Conservation (phyloP, 2,797 vertebrate genomes). For the Fratercula arctica region DNA sequence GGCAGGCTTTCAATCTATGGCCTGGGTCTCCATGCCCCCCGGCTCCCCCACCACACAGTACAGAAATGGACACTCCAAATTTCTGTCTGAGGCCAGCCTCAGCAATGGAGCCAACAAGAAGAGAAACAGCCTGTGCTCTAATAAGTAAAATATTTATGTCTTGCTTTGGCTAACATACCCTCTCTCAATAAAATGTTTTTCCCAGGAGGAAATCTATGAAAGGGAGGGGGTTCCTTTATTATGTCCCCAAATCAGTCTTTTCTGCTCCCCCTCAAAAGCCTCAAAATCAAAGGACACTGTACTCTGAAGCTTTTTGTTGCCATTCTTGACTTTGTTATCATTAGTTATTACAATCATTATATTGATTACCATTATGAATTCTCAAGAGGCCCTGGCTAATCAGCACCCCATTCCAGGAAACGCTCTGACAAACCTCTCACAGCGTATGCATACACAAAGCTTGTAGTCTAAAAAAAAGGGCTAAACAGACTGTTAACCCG, state of each 20-base stretch:
- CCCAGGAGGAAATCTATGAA: conserved; percentile 43
- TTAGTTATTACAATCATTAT: conserved; percentile 38
- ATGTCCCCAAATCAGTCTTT: conserved; percentile 33
- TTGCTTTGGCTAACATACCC: conserved; percentile 57
- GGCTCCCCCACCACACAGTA: not conserved
- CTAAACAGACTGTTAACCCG: not conserved
- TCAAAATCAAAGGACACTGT: conserved; percentile 11
- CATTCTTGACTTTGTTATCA: conserved; percentile 39
- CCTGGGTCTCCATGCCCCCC: not conserved
- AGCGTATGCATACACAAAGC: conserved; percentile 25
- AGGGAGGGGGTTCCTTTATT: conserved; percentile 6
- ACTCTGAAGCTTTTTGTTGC: conserved; percentile 16
- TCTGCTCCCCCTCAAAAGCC: not conserved
- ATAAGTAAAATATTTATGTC: conserved; percentile 70
- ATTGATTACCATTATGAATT: conserved; percentile 33
- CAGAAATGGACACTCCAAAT: conserved; percentile 37
- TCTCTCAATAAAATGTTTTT: conserved; percentile 66
- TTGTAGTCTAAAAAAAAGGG: not conserved
- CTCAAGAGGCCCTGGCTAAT: conserved; percentile 30
- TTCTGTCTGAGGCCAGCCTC: conserved; percentile 39
- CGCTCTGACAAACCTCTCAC: conserved; percentile 29
- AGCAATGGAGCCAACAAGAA: conserved; percentile 1
- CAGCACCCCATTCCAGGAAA: conserved; percentile 57
- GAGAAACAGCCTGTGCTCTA: conserved; percentile 68
- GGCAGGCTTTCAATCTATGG: not conserved